Conservation (phyloP, 2,797 vertebrate species). For the Sebastes minor region DNA sequence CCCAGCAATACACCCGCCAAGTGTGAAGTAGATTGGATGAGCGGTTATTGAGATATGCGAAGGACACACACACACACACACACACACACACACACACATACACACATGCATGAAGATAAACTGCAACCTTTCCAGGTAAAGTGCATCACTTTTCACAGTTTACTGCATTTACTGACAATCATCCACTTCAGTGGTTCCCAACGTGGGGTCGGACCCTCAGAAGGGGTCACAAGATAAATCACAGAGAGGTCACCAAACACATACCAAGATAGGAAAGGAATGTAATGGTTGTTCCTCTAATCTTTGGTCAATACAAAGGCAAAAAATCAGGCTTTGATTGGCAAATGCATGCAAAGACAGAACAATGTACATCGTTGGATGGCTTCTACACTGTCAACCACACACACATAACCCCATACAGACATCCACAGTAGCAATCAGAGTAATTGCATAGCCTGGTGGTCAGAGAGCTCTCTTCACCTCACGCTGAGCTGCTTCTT, state of each 20-base stretch:
- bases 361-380: background rate
- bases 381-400: background rate
- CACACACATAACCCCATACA: background rate
- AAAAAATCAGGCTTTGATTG: background rate
- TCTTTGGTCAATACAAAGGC: background rate
- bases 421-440: background rate
- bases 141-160: background rate
- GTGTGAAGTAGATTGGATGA: background rate
- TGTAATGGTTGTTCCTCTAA: too few relatives aligned
- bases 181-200: conserved; percentile 3
- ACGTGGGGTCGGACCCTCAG: background rate
- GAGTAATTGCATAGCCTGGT: conserved; percentile 7
- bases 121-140: background rate
- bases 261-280: background rate
- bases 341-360: background rate
- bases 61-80: too few relatives aligned
- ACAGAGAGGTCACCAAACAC: background rate
- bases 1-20: too few relatives aligned
- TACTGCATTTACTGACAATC: background rate
- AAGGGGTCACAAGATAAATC: background rate
- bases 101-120: conserved; percentile 9
- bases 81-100: too few relatives aligned
- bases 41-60: background rate
- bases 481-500: conserved; percentile 15
- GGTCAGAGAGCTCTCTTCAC: background rate